phyloP scores from a whole-genome alignment of 2,888 invertebrate species.

The Erebia epiphron region DNA sequence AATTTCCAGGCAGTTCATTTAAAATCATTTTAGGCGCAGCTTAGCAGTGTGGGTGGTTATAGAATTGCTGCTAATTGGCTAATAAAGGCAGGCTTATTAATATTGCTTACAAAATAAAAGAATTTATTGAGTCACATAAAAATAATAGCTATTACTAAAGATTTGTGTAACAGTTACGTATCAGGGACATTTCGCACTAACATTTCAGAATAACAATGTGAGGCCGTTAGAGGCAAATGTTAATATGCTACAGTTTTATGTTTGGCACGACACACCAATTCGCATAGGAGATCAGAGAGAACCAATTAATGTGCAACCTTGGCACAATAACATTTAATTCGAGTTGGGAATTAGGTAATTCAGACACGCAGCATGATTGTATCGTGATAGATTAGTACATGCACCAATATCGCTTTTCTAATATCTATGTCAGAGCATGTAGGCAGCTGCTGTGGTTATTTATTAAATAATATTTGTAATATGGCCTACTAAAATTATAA shows the following conservation, averaged over 20 bases:
- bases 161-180: constrained; percentile 1
- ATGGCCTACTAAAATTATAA: not conserved
- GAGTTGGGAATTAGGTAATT: constrained; percentile 68
- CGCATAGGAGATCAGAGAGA: constrained; percentile 53
- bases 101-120: not conserved
- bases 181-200: constrained; percentile 20
- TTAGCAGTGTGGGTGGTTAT: too few species aligned
- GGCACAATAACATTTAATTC: constrained; percentile 78
- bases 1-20: too few species aligned
- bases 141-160: not conserved
- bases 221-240: constrained; percentile 46
- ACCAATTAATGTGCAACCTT: constrained; percentile 56
- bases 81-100: not conserved
- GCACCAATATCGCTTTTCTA: constrained; percentile 34
- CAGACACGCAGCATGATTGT: constrained; percentile 56
- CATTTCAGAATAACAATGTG: constrained; percentile 43
- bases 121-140: not conserved
- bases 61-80: too few species aligned
- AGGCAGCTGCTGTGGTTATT: not conserved
- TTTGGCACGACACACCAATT: constrained; percentile 57
- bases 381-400: constrained; percentile 56
- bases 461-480: constrained; percentile 2
- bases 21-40: too few species aligned
- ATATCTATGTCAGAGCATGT: constrained; percentile 31
- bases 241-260: constrained; percentile 51